phyloP scores from a whole-genome alignment of 1,140 invertebrate species.

The Dreissena rostriformis region DNA sequence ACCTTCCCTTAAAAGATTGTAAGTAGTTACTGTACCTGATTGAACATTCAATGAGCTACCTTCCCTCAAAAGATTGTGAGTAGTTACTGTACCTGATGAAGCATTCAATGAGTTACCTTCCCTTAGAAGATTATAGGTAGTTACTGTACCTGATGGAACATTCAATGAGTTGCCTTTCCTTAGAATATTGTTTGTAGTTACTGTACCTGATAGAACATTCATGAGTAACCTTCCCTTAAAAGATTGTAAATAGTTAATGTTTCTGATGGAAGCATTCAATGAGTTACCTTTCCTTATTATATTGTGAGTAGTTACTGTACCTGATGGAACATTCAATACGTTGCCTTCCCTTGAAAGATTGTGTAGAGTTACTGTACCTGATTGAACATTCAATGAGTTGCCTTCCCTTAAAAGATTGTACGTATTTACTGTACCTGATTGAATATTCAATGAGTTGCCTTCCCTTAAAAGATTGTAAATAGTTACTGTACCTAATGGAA shows the following conservation, averaged over 20 bases:
- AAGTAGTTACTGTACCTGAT: slow-evolving; percentile 61
- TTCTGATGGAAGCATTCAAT: no score
- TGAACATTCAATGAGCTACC: no score
- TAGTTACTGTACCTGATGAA: no score
- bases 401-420: no score
- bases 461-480: slow-evolving; percentile 76
- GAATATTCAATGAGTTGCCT: slow-evolving; percentile 76
- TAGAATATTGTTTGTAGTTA: slow-evolving; percentile 73
- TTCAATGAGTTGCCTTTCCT: slow-evolving; percentile 75
- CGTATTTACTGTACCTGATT: slow-evolving; percentile 73
- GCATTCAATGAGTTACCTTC: no score
- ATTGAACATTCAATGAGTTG: no score
- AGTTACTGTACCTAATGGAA: neutral
- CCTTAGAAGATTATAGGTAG: neutral
- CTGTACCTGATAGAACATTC: neutral
- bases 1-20: slow-evolving; percentile 74
- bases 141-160: slow-evolving; percentile 76
- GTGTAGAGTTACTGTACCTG: no score
- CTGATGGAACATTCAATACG: no score
- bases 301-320: neutral
- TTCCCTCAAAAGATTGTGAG: no score
- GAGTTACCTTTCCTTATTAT: neutral
- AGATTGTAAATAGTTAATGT: neutral
- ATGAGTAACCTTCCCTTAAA: no score
- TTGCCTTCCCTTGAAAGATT: no score